These are phyloP conservation scores for Lepidocyrtoides sp. DNA, from an alignment of 2,888 invertebrate genomes.

Conservation along the genomic window DNA sequence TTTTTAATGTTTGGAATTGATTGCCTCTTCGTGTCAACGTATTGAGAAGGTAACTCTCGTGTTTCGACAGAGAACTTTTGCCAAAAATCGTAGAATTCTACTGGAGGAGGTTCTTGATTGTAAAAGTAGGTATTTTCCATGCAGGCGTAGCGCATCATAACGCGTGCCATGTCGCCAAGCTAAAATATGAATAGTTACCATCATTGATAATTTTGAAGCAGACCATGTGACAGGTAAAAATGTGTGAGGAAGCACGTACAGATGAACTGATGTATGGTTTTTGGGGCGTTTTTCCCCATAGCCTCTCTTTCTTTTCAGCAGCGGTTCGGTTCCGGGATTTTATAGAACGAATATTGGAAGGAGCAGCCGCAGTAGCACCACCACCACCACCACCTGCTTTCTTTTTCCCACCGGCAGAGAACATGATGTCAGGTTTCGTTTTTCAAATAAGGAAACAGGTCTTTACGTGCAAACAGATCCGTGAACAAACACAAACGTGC, in stretches of 20 bases:
- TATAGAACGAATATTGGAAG: too few relatives aligned
- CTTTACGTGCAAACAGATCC: too few relatives aligned
- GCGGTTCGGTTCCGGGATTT: constrained; percentile 5
- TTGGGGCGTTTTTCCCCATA: constrained; percentile 68
- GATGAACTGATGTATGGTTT: constrained; percentile 80
- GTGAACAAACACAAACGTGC: too few relatives aligned
- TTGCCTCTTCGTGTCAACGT: constrained; percentile 53
- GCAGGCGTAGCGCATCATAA: constrained; percentile 72
- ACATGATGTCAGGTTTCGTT: not conserved
- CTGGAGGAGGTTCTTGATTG: constrained; percentile 70
- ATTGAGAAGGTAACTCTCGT: constrained; percentile 10
- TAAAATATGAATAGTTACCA: not conserved
- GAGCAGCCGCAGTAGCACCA: too few relatives aligned
- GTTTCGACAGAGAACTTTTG: constrained; percentile 53
- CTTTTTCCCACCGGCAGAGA: not conserved
- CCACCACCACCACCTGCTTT: not conserved
- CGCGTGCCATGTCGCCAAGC: constrained; percentile 77
- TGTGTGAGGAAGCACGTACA: too few relatives aligned
- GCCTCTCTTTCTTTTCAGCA: constrained; percentile 57
- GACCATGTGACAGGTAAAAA: too few relatives aligned
- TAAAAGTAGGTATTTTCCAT: constrained; percentile 74
- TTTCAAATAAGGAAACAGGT: not conserved
- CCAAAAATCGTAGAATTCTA: constrained; percentile 76
- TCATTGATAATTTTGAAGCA: not conserved
- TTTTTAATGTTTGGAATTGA: constrained; percentile 61